Evolutionary conservation across 2,113 vertebrate genomes (phyloP).

Genomic region (Hypocryptadius cinnamomeus): DNA sequence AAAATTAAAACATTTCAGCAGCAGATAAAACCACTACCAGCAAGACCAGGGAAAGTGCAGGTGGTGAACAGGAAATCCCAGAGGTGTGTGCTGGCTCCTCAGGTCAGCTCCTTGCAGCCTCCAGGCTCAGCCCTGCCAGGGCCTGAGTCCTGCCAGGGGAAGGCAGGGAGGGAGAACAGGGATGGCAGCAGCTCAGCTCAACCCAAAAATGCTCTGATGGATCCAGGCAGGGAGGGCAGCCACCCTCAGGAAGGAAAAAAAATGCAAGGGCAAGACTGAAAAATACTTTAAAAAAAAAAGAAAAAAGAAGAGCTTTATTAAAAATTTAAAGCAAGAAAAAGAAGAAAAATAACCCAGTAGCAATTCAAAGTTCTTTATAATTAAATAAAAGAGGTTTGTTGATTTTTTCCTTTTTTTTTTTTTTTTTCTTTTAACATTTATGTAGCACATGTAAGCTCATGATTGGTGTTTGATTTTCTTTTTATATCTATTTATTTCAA

Average conservation of each 20-base stretch:
- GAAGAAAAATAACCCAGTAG: neutral
- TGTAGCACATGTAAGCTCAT: neutral
- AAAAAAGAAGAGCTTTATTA: accelerated
- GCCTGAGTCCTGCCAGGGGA: neutral
- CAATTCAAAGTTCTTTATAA: neutral
- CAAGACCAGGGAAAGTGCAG: neutral
- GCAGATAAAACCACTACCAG: neutral
- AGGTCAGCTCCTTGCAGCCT: neutral
- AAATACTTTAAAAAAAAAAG: neutral
- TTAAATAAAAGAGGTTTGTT: neutral
- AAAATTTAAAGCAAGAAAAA: neutral
- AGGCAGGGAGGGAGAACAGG: neutral
- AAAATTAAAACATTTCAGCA: neutral
- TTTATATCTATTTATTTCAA: neutral
- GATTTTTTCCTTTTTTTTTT: neutral
- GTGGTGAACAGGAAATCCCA: neutral
- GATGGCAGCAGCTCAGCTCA: neutral
- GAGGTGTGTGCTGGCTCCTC: neutral
- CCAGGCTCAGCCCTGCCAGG: neutral
- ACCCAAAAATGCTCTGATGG: neutral
- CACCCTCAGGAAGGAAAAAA: neutral
- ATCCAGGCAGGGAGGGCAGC: neutral
- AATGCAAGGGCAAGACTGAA: neutral
- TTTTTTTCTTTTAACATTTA: neutral
- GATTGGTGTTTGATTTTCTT: neutral